Percentiles rank a stretch among this genome's conserved stretches.
Conservation (phyloP, 2,797 vertebrate genomes). For the Tarsius wallacei region DNA sequence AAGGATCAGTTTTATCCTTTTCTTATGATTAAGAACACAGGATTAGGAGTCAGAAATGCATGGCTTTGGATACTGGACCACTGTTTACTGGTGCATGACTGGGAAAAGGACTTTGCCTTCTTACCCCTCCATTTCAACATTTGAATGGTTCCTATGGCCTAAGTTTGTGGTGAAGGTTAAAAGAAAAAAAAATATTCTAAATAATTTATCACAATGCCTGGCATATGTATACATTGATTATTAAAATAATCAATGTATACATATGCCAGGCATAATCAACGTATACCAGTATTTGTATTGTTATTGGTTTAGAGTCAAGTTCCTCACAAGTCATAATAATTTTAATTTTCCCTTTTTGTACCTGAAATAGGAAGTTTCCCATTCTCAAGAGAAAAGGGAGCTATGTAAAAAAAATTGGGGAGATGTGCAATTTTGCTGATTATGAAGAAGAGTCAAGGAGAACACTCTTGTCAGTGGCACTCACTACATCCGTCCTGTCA, state of each 20-base stretch:
- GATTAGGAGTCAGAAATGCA: neutral
- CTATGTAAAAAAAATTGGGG: neutral
- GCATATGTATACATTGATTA: too few species aligned
- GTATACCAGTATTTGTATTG: neutral
- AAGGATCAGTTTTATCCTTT: neutral
- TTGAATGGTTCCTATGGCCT: neutral
- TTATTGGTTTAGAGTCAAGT: neutral
- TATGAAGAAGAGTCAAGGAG: neutral
- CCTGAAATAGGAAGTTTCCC: neutral
- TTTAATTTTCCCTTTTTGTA: neutral
- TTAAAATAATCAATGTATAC: too few species aligned
- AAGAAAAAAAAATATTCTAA: neutral
- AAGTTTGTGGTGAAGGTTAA: neutral
- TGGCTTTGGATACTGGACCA: neutral
- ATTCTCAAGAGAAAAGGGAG: neutral
- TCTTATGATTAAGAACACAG: neutral
- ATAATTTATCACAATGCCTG: neutral
- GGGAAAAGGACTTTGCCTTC: neutral
- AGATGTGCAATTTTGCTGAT: neutral
- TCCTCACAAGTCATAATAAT: neutral
- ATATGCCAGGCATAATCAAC: too few species aligned
- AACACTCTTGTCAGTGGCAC: neutral
- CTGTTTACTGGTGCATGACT: neutral
- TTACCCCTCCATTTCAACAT: neutral
- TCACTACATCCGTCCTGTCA: neutral